These are phyloP conservation scores for Pituophis catenifer DNA, from an alignment of 2,113 vertebrate genomes.

Conservation along the genomic window DNA sequence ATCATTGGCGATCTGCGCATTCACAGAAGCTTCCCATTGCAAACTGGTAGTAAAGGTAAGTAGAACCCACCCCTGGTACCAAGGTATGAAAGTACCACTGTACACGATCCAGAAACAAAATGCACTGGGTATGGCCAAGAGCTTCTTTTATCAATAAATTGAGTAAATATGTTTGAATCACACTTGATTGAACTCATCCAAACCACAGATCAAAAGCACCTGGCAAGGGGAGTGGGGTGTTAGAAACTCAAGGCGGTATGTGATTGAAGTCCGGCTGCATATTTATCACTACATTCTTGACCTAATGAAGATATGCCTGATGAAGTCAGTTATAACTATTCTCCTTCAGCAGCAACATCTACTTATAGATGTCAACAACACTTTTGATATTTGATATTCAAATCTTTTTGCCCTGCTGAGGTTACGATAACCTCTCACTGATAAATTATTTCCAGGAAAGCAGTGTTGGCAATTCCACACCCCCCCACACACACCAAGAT, in stretches of 20 bases:
- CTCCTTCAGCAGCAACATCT: not conserved
- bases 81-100: not conserved
- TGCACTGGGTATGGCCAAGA: conserved; percentile 49
- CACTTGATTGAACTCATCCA: conserved; percentile 54
- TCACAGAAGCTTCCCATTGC: no score
- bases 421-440: not conserved
- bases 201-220: conserved; percentile 24
- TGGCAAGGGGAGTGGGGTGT: not conserved
- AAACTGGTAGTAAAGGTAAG: no score
- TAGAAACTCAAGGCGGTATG: not conserved
- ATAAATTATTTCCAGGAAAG: conserved; percentile 42
- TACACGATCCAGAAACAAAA: conserved; percentile 49
- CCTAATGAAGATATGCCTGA: conserved; percentile 15
- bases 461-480: conserved; percentile 41
- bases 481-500: conserved; percentile 53
- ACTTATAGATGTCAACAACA: not conserved
- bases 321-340: not conserved
- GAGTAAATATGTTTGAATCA: conserved; percentile 52
- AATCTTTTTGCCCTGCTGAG: not conserved
- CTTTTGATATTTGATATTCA: not conserved
- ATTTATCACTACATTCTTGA: conserved; percentile 3
- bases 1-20: no score
- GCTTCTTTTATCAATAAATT: conserved; percentile 59
- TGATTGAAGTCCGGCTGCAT: conserved; percentile 14
- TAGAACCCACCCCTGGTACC: no score